A percentile compares a stretch with the other conserved stretches of the same genome.
These are phyloP conservation scores for Ciconia stormi DNA, from an alignment of 2,113 vertebrate genomes.

Conservation along the genomic window DNA sequence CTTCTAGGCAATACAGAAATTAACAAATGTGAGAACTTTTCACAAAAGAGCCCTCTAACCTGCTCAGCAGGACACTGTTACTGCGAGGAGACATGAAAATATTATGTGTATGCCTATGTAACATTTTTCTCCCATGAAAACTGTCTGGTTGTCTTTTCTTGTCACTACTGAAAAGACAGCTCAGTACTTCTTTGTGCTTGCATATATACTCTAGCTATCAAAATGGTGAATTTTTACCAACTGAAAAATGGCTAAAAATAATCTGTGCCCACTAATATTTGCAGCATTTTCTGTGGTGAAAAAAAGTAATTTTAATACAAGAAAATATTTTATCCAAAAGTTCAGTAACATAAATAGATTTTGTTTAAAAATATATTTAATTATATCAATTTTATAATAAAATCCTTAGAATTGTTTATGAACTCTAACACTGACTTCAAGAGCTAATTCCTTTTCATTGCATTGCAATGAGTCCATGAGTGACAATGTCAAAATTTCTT, in stretches of 20 bases:
- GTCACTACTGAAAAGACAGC: not conserved
- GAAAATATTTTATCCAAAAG: not conserved
- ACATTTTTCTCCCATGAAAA: not conserved
- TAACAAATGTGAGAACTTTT: not conserved
- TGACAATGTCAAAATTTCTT: not conserved
- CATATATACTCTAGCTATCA: not conserved
- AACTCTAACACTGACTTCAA: not conserved
- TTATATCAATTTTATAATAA: not conserved
- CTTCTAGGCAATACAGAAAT: not conserved
- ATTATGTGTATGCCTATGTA: rapidly evolving
- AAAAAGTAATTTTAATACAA: not conserved
- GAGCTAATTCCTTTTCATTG: not conserved
- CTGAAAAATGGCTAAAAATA: not conserved
- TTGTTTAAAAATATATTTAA: not conserved
- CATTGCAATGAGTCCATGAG: not conserved
- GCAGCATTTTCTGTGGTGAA: not conserved
- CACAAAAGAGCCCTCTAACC: not conserved
- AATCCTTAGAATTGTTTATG: not conserved
- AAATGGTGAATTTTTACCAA: not conserved
- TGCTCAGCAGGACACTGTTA: not conserved
- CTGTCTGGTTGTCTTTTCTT: not conserved
- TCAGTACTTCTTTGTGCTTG: not conserved
- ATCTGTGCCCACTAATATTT: not conserved
- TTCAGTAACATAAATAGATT: not conserved
- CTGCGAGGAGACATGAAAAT: not conserved